Percentiles rank a stretch among this genome's conserved stretches.
Conservation (phyloP, 2,888 invertebrate species). For the Tachina fera region DNA sequence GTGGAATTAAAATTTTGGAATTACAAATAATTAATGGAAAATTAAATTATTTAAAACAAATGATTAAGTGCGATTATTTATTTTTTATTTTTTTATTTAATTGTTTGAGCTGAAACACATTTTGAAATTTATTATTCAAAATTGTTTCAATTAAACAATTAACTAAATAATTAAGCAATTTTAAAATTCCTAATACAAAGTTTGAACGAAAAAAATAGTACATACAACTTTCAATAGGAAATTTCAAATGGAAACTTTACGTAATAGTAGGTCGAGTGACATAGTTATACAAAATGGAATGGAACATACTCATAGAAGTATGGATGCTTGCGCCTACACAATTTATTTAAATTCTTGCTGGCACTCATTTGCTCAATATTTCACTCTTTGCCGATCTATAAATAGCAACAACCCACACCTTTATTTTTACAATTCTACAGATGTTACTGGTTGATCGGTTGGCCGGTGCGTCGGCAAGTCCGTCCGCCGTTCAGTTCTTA, state of each 20-base stretch:
- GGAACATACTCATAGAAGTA: not conserved
- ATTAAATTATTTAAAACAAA: too few relatives aligned
- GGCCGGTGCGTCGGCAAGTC: not conserved
- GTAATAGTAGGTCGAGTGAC: slow-evolving; percentile 55
- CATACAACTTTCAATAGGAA: not conserved
- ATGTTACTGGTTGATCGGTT: slow-evolving; percentile 18
- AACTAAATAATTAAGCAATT: not conserved
- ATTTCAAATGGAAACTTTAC: slow-evolving; percentile 21
- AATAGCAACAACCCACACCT: slow-evolving; percentile 68
- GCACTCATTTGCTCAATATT: slow-evolving; percentile 26
- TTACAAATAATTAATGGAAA: not conserved
- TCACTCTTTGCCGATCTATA: slow-evolving; percentile 50
- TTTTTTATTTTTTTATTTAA: too few relatives aligned
- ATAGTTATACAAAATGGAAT: slow-evolving; percentile 26
- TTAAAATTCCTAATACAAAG: not conserved
- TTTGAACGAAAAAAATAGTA: not conserved
- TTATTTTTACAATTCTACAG: slow-evolving; percentile 30
- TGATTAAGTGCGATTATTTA: too few relatives aligned
- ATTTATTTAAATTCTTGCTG: not conserved
- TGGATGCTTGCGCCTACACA: slow-evolving; percentile 42
- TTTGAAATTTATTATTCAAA: too few relatives aligned
- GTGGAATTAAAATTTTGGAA: not conserved
- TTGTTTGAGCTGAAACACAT: too few relatives aligned
- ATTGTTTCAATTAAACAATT: too few relatives aligned
- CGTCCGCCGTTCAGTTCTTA: not conserved